Evolutionary conservation across 2,888 invertebrate genomes (phyloP).

Genomic region (Lamellibrachia satsuma): DNA sequence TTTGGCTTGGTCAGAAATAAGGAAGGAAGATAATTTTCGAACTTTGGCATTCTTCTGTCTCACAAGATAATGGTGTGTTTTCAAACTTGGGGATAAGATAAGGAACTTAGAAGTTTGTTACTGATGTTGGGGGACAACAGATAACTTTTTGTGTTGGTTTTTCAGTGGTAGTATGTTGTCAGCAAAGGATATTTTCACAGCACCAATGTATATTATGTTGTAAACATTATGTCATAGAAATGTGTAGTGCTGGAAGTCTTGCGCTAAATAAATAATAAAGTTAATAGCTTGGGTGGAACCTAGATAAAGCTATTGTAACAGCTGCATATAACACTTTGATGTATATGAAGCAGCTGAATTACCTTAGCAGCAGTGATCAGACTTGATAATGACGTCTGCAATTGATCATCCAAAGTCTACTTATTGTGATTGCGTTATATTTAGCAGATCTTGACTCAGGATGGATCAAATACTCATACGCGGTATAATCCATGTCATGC

Average conservation of each 20-base stretch:
- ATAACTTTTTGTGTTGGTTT: too few species aligned
- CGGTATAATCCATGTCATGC: neutral
- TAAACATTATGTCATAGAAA: too few species aligned
- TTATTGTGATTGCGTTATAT: neutral
- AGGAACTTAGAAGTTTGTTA: too few species aligned
- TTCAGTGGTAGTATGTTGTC: too few species aligned
- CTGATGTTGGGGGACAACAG: too few species aligned
- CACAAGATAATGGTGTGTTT: too few species aligned
- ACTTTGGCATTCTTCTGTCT: too few species aligned
- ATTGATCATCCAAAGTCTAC: neutral
- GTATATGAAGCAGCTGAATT: neutral
- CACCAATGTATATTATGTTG: too few species aligned
- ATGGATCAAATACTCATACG: neutral
- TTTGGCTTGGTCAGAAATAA: too few species aligned
- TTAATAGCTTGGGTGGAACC: neutral
- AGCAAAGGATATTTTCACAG: too few species aligned
- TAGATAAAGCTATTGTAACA: neutral
- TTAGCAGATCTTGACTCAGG: slow-evolving; percentile 10
- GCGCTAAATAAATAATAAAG: neutral
- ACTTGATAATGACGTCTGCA: neutral
- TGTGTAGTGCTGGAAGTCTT: neutral
- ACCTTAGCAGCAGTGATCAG: neutral
- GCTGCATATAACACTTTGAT: neutral
- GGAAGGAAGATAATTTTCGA: too few species aligned
- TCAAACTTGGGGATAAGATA: too few species aligned